Evolutionary conservation across 2,888 invertebrate species (phyloP), one percentile per base, ranked within the genome.

Genomic region (Ormyrus rosae): DNA sequence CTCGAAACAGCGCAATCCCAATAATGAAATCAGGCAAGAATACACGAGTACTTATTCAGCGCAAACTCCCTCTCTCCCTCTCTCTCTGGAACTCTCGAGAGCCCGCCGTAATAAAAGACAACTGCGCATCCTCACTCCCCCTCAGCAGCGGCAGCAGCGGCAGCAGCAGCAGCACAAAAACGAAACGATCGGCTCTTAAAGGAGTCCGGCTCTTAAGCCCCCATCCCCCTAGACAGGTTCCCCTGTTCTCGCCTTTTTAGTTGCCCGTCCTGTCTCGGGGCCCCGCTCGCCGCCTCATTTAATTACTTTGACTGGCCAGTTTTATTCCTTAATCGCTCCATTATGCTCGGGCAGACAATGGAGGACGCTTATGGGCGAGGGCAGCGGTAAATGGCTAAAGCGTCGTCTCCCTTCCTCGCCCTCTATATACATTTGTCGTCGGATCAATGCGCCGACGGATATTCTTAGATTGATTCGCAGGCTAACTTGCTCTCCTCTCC

Each of bases 311-410:
- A 67, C 75, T 64, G 76, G 75, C 63, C 80, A 80, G 77, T 83
- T 83, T 81, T 78, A 79, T 83, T 80, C 67, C 77, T 79, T 80
- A 81, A 81, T 81, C 81, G 80, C 70, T 79, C 81, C 77, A 72
- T 72, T 81, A 77, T 80, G 55, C 78, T 65, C 34, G 77, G 77
- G 34, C 78, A 64, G 76, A 79, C 78, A 81, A 78, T 76, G 76
- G 74, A 72, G 60, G 19, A 45, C 46, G n/a, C 46, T 69, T 46
- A 46, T n/a, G 48, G 53, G 34, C 34, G 8, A 65, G 11, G 7
- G 10, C 61, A 45, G 19, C 51, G 45, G 68, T 65, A 73, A 72
- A 72, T 68, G 46, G 56, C 72, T 65, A 64, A 34, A 51, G 50
- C 19, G 19, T 51, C 51, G 13, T 19, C 55, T 8, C 45, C 34